phyloP scores from a whole-genome alignment of 1,140 invertebrate species.

The Pachypsylla venusta region DNA sequence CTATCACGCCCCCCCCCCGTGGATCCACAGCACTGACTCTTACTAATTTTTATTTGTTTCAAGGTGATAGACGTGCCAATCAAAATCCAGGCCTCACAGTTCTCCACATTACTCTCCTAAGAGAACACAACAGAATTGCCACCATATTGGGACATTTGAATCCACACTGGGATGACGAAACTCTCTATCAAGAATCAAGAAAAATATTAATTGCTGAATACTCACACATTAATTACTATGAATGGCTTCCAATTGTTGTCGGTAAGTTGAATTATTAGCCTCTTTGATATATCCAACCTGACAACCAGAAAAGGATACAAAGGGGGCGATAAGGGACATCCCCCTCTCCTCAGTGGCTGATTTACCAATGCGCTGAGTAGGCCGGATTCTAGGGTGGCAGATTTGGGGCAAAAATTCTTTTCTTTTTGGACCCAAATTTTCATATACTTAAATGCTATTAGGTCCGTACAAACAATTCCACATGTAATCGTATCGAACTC shows the following conservation, averaged over 20 bases:
- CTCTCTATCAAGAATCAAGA: slow-evolving; percentile 45
- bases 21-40: too few species aligned
- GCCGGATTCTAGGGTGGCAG: slow-evolving; percentile 8
- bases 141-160: slow-evolving; percentile 39
- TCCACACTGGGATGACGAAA: slow-evolving; percentile 46
- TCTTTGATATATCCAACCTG: not conserved
- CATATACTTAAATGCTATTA: too few species aligned
- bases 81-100: slow-evolving; percentile 40
- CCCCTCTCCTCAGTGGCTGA: not conserved
- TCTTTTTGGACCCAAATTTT: too few species aligned
- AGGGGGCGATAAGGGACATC: too few species aligned
- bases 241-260: slow-evolving; percentile 41
- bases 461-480: slow-evolving; percentile 14
- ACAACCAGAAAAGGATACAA: too few species aligned
- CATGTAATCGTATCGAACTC: too few species aligned
- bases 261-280: slow-evolving; percentile 27
- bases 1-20: too few species aligned
- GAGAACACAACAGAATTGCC: slow-evolving; percentile 53
- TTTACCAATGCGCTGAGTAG: not conserved
- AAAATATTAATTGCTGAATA: slow-evolving; percentile 41
- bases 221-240: slow-evolving; percentile 44
- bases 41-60: too few species aligned
- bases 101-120: slow-evolving; percentile 43
- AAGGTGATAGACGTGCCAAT: slow-evolving; percentile 48
- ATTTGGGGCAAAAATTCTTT: too few species aligned